A percentile compares a stretch with the other conserved stretches of the same genome.
Conservation (phyloP, 2,113 vertebrate species). For the Carassius auratus region DNA sequence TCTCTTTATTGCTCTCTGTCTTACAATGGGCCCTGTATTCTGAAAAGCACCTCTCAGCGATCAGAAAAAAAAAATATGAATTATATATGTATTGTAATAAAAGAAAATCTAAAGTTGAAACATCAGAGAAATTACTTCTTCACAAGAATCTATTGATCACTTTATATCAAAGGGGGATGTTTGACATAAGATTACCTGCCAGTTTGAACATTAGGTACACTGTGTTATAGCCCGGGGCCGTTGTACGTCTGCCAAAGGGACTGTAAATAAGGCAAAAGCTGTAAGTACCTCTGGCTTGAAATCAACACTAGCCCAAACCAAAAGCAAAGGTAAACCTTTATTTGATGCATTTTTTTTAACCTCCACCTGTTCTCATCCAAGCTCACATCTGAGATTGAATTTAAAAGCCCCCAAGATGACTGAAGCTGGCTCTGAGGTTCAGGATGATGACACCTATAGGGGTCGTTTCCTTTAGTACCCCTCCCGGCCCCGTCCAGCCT, state of each 20-base stretch:
- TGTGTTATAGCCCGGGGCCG: slow-evolving; percentile 99
- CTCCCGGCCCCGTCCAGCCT: not conserved
- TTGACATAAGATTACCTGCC: slow-evolving; percentile 99
- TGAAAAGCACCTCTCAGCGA: slow-evolving; percentile 44
- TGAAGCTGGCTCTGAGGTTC: not conserved
- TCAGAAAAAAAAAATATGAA: slow-evolving; percentile 64
- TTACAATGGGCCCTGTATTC: slow-evolving; percentile 84
- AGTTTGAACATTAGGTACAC: slow-evolving; percentile 99
- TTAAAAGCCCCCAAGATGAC: slow-evolving; percentile 35
- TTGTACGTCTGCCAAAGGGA: slow-evolving; percentile 99
- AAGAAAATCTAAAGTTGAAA: slow-evolving; percentile 93
- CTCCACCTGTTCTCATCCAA: slow-evolving; percentile 63
- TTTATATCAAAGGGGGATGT: slow-evolving; percentile 99
- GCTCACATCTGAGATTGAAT: slow-evolving; percentile 37
- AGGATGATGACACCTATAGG: slow-evolving; percentile 34
- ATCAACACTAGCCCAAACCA: slow-evolving; percentile 84
- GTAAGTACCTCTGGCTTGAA: slow-evolving; percentile 86
- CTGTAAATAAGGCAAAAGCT: slow-evolving; percentile 99
- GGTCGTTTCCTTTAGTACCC: not conserved
- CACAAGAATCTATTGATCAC: slow-evolving; percentile 99
- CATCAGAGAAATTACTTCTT: slow-evolving; percentile 99
- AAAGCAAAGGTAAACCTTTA: slow-evolving; percentile 85
- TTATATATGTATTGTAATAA: slow-evolving; percentile 80
- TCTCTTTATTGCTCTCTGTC: slow-evolving; percentile 94
- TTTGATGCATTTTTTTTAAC: slow-evolving; percentile 78